Conservation (phyloP, 2,113 vertebrate species). For the Callorhinus ursinus region DNA sequence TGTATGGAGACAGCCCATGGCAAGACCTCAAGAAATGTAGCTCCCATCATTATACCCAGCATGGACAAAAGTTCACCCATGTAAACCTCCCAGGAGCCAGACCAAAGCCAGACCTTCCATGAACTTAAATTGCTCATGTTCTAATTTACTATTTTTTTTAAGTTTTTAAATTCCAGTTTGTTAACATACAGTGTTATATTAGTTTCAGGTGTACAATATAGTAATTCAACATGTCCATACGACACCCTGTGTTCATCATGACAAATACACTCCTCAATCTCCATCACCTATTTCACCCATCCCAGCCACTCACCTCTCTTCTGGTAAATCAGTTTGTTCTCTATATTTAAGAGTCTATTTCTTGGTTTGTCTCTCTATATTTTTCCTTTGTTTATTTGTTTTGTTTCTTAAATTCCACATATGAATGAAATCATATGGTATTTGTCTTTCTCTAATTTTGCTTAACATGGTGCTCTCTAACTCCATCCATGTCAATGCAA, state of each 20-base stretch:
- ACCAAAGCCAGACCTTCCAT: neutral
- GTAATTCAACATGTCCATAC: neutral
- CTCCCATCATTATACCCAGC: too few relatives aligned
- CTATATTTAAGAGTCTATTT: neutral
- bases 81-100: neutral
- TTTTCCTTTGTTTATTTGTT: neutral
- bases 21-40: rapidly evolving
- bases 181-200: neutral
- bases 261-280: neutral
- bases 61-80: neutral
- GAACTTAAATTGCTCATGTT: neutral
- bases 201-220: neutral
- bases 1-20: rapidly evolving
- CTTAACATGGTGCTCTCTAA: neutral
- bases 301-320: neutral
- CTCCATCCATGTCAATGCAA: neutral
- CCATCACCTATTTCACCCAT: neutral
- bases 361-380: neutral
- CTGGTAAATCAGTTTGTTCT: neutral
- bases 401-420: neutral
- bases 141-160: neutral
- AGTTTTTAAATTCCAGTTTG: neutral
- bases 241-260: neutral
- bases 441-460: neutral
- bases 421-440: neutral